A percentile compares a stretch with the other conserved stretches of the same genome.
Conservation (phyloP, 2,113 vertebrate species). For the Toxostoma redivivum region DNA sequence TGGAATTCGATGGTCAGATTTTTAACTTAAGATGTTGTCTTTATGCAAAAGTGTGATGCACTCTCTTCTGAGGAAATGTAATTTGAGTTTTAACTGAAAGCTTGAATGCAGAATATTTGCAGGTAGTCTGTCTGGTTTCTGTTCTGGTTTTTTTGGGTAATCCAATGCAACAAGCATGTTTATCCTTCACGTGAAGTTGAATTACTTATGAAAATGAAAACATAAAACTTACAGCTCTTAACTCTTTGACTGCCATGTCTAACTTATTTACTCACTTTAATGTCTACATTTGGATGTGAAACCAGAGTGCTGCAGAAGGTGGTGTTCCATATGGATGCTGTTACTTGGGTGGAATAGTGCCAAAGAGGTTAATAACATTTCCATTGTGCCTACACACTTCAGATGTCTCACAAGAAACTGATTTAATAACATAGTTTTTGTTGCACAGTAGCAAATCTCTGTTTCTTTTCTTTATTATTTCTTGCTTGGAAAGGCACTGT, state of each 20-base stretch:
- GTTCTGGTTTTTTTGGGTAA: neutral
- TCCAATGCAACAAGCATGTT: neutral
- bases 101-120: neutral
- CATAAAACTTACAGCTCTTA: neutral
- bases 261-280: neutral
- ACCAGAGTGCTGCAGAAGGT: neutral
- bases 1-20: neutral
- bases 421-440: neutral
- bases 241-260: neutral
- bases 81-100: neutral
- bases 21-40: neutral
- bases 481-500: neutral
- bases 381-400: constrained; percentile 9
- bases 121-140: constrained; percentile 8
- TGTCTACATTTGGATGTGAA: neutral
- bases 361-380: neutral
- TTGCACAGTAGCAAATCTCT: neutral
- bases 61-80: neutral
- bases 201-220: neutral
- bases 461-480: constrained; percentile 3
- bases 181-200: neutral
- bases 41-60: neutral
- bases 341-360: neutral
- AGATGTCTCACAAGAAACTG: neutral
- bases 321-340: constrained; percentile 4